phyloP scores from a whole-genome alignment of 1,140 invertebrate genomes.

The Trichogramma pretiosum region DNA sequence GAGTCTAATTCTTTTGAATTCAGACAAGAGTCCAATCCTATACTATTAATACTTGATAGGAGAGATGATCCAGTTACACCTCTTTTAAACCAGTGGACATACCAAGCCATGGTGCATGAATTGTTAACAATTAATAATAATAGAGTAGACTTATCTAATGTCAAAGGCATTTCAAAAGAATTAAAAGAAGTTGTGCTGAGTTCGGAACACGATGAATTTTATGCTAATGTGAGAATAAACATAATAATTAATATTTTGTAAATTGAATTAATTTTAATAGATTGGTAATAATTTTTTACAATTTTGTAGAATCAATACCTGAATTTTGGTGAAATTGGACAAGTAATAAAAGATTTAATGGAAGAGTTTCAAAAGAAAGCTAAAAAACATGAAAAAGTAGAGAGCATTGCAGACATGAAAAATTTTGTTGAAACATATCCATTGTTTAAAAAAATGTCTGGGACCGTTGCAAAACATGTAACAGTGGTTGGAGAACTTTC shows the following conservation, averaged over 20 bases:
- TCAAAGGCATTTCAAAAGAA: constrained; percentile 79
- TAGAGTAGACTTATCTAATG: constrained; percentile 77
- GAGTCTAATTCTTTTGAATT: constrained; percentile 84
- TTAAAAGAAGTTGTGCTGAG: constrained; percentile 88
- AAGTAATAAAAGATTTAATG: constrained; percentile 94
- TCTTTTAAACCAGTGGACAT: constrained; percentile 98
- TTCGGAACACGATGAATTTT: constrained; percentile 95
- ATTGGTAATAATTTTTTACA: constrained; percentile 4
- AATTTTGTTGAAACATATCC: constrained; percentile 97
- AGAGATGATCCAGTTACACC: constrained; percentile 93
- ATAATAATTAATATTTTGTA: constrained; percentile 13
- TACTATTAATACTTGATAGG: constrained; percentile 83
- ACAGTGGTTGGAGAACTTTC: constrained; percentile 93
- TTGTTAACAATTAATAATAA: constrained; percentile 91
- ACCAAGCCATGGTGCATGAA: constrained; percentile 99
- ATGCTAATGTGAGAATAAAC: constrained; percentile 61
- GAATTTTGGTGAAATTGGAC: constrained; percentile 97
- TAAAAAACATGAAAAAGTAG: constrained; percentile 92
- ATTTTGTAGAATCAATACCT: constrained; percentile 77
- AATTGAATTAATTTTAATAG: constrained; percentile 1
- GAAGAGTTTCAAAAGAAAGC: constrained; percentile 96
- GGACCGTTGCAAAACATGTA: constrained; percentile 95
- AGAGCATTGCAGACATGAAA: constrained; percentile 98
- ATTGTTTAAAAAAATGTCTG: constrained; percentile 98
- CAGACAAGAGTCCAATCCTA: constrained; percentile 62